A percentile compares a stretch with the other conserved stretches of the same genome.
Conservation (phyloP, 1,140 invertebrate species). For the Drosophila subpulchrella region DNA sequence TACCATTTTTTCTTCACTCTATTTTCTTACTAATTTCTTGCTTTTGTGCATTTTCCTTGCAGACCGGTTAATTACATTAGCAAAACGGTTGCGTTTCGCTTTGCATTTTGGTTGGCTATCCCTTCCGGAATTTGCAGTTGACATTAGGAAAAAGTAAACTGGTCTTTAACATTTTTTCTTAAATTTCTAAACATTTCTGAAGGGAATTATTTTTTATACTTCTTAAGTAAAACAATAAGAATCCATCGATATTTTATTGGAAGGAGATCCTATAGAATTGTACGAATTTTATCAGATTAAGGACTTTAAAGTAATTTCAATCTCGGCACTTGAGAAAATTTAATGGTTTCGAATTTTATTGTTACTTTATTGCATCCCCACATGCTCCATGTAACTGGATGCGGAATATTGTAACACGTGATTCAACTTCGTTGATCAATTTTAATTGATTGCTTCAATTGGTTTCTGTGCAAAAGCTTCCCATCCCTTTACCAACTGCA, state of each 20-base stretch:
- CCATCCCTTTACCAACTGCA: constrained; percentile 2
- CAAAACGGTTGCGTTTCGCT: constrained; percentile 44
- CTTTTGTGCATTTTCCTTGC: constrained; percentile 59
- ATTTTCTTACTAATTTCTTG: constrained; percentile 54
- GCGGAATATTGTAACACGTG: constrained; percentile 73
- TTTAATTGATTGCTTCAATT: constrained; percentile 80
- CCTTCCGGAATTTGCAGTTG: constrained; percentile 24
- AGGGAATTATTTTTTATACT: too few species aligned
- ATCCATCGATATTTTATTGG: not conserved
- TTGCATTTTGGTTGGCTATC: constrained; percentile 57
- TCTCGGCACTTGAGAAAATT: constrained; percentile 14
- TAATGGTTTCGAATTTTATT: constrained; percentile 38
- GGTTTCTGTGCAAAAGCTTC: constrained; percentile 43
- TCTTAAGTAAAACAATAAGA: too few species aligned
- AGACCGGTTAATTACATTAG: constrained; percentile 77
- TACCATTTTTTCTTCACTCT: constrained; percentile 38
- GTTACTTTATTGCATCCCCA: constrained; percentile 40
- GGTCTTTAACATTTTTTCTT: not conserved
- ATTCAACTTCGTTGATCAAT: constrained; percentile 78
- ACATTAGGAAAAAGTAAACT: constrained; percentile 31
- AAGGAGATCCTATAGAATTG: not conserved
- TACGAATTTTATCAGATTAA: not conserved
- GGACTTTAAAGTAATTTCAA: constrained; percentile 1
- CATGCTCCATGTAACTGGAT: constrained; percentile 48
- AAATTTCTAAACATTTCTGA: not conserved